Percentiles rank a stretch among this genome's conserved stretches.
Evolutionary conservation across 92 coral and sea anemone genomes (phyloP).

Genomic region (Epizoanthus stellaris): DNA sequence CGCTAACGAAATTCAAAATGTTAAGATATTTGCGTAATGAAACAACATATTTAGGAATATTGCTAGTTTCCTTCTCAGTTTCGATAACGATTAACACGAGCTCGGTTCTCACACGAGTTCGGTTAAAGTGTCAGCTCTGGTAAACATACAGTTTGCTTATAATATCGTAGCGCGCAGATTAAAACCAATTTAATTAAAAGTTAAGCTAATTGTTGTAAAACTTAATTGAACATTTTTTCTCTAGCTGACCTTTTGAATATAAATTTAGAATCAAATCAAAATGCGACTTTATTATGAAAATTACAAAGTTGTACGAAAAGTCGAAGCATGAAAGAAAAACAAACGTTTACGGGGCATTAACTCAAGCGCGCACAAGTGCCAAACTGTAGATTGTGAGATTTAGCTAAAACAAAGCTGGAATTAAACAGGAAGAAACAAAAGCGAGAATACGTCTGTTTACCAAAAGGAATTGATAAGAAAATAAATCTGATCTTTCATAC

Average conservation of each 20-base stretch:
- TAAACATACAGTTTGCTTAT: slow-evolving; percentile 23
- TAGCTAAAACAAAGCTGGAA: slow-evolving; percentile 9
- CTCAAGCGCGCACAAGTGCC: too few species aligned
- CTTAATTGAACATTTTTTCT: slow-evolving; percentile 3
- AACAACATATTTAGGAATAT: too few species aligned
- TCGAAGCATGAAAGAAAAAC: neutral
- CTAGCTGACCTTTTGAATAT: neutral
- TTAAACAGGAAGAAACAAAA: neutral
- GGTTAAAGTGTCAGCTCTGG: slow-evolving; percentile 27
- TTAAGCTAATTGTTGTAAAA: slow-evolving; percentile 28
- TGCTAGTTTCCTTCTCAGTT: too few species aligned
- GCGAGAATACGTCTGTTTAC: slow-evolving; percentile 27
- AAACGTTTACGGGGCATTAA: neutral
- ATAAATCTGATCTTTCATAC: slow-evolving; percentile 33
- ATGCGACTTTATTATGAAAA: neutral
- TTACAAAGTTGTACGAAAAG: neutral
- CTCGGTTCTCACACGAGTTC: slow-evolving; percentile 3
- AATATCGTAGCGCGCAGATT: slow-evolving; percentile 10
- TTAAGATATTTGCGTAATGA: too few species aligned
- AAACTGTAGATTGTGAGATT: neutral
- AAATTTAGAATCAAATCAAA: neutral
- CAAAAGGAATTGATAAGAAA: slow-evolving; percentile 5
- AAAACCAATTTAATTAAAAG: slow-evolving; percentile 37
- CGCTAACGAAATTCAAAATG: too few species aligned
- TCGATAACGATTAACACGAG: neutral